Conservation (phyloP, 2,113 vertebrate species). For the Recurvirostra avosetta region DNA sequence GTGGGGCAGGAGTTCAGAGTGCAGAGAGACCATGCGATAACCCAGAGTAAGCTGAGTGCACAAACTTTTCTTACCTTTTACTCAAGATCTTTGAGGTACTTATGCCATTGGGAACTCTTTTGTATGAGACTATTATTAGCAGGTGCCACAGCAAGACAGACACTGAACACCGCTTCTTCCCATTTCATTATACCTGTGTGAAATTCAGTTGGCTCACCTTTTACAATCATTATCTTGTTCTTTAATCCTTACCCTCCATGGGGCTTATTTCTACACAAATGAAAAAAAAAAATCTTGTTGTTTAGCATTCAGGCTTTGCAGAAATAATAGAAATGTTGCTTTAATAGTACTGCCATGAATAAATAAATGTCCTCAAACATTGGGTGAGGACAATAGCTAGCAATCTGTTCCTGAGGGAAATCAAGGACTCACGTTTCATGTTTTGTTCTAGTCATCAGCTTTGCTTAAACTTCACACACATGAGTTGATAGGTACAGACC, state of each 20-base stretch:
- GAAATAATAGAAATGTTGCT: background rate
- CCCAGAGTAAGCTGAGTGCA: slow-evolving; percentile 84
- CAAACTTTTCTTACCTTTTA: background rate
- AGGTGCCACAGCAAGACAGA: background rate
- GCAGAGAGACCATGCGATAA: slow-evolving; percentile 89
- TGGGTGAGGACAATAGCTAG: background rate
- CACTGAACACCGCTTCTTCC: background rate
- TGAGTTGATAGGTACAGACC: background rate
- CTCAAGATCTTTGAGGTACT: background rate
- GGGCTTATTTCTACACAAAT: background rate
- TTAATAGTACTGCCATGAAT: background rate
- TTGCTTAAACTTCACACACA: background rate
- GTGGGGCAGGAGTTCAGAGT: slow-evolving; percentile 89
- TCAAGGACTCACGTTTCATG: background rate
- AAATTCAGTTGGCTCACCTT: background rate
- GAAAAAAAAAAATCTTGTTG: background rate
- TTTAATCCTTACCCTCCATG: background rate
- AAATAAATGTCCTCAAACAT: background rate
- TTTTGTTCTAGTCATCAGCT: background rate
- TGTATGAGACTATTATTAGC: background rate
- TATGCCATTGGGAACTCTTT: background rate
- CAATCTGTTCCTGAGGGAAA: background rate
- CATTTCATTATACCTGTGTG: background rate
- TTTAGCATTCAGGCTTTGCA: background rate
- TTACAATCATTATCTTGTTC: background rate